phyloP scores from a whole-genome alignment of 2,888 invertebrate species.

The Merodon equestris region DNA sequence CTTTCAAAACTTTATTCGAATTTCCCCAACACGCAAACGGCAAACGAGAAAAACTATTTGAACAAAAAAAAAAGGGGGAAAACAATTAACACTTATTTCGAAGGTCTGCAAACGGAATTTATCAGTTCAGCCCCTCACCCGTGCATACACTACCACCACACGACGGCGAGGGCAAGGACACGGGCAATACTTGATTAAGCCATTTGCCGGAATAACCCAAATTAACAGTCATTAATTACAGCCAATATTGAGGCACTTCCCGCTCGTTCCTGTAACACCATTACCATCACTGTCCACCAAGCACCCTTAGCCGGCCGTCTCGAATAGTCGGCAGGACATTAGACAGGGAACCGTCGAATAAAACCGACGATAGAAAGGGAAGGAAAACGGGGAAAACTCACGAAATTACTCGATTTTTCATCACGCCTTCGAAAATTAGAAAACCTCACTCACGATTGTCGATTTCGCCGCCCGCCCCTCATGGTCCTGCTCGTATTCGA shows the following conservation, averaged over 20 bases:
- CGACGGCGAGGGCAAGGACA: too few relatives aligned
- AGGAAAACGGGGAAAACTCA: constrained; percentile 32
- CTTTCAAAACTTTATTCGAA: constrained; percentile 42
- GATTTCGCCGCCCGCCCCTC: constrained; percentile 39
- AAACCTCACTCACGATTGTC: constrained; percentile 35
- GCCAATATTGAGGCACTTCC: constrained; percentile 42
- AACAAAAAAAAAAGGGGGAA: constrained; percentile 23
- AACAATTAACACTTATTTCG: constrained; percentile 50
- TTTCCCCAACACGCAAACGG: not conserved
- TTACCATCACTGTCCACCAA: too few relatives aligned
- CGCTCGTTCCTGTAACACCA: not conserved
- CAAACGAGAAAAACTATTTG: constrained; percentile 11
- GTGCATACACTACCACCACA: constrained; percentile 5
- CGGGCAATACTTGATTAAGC: constrained; percentile 57
- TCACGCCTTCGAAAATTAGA: constrained; percentile 60
- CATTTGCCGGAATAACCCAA: constrained; percentile 61
- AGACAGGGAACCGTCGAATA: not conserved
- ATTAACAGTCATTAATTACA: constrained; percentile 67
- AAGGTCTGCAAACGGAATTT: constrained; percentile 37
- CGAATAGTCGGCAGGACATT: too few relatives aligned
- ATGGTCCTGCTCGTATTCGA: not conserved
- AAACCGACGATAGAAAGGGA: too few relatives aligned
- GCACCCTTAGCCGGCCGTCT: too few relatives aligned
- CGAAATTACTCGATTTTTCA: constrained; percentile 66
- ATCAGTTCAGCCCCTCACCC: constrained; percentile 32